These are phyloP conservation scores for Mustelus asterias DNA, from an alignment of 2,113 vertebrate species.

Conservation along the genomic window DNA sequence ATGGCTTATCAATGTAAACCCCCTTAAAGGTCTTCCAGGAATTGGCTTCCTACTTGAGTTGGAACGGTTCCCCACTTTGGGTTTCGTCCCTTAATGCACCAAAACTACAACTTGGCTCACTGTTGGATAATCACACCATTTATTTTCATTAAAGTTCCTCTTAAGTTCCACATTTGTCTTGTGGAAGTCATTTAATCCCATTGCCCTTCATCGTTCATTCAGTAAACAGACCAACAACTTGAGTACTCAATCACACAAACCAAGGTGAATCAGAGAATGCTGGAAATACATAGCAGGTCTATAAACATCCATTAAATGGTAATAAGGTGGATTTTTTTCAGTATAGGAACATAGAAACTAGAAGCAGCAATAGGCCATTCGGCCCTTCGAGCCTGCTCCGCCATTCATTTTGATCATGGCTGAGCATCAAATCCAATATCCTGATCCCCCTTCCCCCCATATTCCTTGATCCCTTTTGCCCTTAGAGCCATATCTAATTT, in stretches of 20 bases:
- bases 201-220: neutral
- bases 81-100: neutral
- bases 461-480: too few species aligned
- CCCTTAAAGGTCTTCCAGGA: neutral
- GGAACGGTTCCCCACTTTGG: neutral
- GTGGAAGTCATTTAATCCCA: neutral
- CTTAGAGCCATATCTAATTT: too few species aligned
- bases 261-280: neutral
- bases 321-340: neutral
- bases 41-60: neutral
- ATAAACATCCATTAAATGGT: neutral
- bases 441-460: too few species aligned
- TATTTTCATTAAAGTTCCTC: neutral
- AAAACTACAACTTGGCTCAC: neutral
- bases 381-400: too few species aligned
- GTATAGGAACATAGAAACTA: neutral
- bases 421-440: too few species aligned
- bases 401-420: too few species aligned
- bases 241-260: neutral
- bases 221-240: neutral
- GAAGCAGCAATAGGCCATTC: too few species aligned
- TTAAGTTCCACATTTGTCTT: neutral
- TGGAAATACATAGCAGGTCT: neutral
- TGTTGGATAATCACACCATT: neutral
- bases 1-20: neutral